phyloP scores from a whole-genome alignment of 2,888 invertebrate species.

The Eristalis pertinax region DNA sequence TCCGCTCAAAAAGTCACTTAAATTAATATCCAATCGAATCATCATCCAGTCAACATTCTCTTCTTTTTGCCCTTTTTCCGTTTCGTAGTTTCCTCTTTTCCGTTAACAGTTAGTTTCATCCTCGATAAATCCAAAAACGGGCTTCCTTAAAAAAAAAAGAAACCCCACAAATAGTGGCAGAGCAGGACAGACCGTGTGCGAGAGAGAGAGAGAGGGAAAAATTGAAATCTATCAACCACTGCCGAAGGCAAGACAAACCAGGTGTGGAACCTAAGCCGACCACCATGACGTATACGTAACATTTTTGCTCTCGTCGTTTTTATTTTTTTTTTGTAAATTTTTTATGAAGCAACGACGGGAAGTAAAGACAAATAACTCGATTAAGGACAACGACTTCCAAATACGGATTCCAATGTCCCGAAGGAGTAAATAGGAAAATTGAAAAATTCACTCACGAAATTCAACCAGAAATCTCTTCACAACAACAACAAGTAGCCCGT shows the following conservation, averaged over 20 bases:
- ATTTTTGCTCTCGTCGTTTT: slow-evolving; percentile 1
- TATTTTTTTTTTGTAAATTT: not conserved
- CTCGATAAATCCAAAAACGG: not conserved
- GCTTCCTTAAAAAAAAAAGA: not conserved
- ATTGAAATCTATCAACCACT: not conserved
- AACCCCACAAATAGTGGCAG: not conserved
- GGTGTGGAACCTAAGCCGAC: slow-evolving; percentile 12
- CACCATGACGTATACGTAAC: slow-evolving; percentile 47
- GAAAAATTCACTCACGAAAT: slow-evolving; percentile 59
- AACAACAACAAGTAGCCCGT: slow-evolving; percentile 23
- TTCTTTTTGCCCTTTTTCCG: not conserved
- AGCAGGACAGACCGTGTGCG: not conserved
- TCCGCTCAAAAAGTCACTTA: slow-evolving; percentile 8
- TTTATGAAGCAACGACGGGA: not conserved
- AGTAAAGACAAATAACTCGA: slow-evolving; percentile 49
- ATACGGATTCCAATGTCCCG: slow-evolving; percentile 52
- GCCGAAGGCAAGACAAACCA: slow-evolving; percentile 8
- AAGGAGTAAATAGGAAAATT: slow-evolving; percentile 59
- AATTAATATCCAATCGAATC: slow-evolving; percentile 20
- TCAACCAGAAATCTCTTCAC: slow-evolving; percentile 44
- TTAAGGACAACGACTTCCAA: slow-evolving; percentile 57
- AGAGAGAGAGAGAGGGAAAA: not conserved
- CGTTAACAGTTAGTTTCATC: not conserved
- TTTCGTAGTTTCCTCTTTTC: not conserved
- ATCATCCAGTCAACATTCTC: not conserved